Percentiles rank a stretch among this genome's conserved stretches.
phyloP scores from a whole-genome alignment of 2,888 invertebrate species.

The Gnatocerus cornutus region DNA sequence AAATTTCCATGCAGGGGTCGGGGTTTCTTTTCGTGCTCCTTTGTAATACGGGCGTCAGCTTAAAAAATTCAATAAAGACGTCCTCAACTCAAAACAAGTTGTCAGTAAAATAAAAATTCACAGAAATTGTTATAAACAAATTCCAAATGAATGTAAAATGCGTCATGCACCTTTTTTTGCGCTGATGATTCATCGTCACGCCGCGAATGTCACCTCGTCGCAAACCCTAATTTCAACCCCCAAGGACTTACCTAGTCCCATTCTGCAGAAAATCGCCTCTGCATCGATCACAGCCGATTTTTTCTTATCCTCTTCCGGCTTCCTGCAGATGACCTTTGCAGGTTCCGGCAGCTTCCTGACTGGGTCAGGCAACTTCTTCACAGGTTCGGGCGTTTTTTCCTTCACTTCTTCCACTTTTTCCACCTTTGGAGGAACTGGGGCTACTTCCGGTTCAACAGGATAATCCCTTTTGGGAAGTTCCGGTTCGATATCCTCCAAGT shows the following conservation, averaged over 20 bases:
- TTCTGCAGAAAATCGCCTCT: constrained; percentile 81
- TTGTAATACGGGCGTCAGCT: too few species aligned
- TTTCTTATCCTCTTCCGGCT: constrained; percentile 60
- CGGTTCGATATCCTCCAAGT: constrained; percentile 61
- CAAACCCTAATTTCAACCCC: neutral
- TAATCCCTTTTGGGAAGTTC: constrained; percentile 48
- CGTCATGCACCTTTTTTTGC: constrained; percentile 8
- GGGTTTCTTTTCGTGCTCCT: too few species aligned
- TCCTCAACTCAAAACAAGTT: too few species aligned
- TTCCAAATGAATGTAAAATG: neutral
- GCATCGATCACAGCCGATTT: constrained; percentile 75
- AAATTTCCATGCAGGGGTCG: too few species aligned
- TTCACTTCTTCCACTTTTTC: constrained; percentile 47
- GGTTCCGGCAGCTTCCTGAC: constrained; percentile 35
- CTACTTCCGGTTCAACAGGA: constrained; percentile 39
- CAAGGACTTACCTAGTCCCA: constrained; percentile 72
- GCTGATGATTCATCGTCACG: constrained; percentile 13
- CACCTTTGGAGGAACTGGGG: constrained; percentile 43
- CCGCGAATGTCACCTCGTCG: neutral
- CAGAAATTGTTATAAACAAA: too few species aligned
- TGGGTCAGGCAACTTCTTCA: constrained; percentile 44
- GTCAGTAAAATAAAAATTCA: too few species aligned
- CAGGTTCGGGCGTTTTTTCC: constrained; percentile 45
- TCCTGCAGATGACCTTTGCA: constrained; percentile 50
- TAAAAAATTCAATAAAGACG: too few species aligned